phyloP scores from a whole-genome alignment of 2,113 vertebrate genomes.

The Nettapus auritus region DNA sequence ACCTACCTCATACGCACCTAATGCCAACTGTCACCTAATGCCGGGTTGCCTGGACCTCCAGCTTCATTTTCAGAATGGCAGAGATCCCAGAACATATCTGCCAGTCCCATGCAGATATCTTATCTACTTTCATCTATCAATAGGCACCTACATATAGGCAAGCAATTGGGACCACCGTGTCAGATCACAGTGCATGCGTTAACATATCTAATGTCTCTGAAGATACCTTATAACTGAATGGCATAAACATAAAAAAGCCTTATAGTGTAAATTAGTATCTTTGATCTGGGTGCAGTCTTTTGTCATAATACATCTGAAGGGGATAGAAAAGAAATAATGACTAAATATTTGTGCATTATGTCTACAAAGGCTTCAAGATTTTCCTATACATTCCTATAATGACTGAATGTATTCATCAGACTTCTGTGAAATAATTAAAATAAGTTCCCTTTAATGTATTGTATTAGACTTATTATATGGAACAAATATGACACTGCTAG shows the following conservation, averaged over 20 bases:
- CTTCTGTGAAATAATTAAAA: neutral
- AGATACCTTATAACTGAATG: neutral
- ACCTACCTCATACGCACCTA: fast-evolving
- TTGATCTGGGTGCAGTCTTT: neutral
- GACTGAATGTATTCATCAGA: neutral
- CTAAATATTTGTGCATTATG: neutral
- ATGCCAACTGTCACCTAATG: neutral
- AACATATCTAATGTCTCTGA: neutral
- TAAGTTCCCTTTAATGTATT: neutral
- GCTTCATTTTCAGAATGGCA: neutral
- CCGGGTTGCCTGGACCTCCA: neutral
- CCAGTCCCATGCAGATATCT: neutral
- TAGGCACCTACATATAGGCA: neutral
- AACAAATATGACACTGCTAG: conserved; percentile 21
- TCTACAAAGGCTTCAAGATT: neutral
- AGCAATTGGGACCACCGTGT: neutral
- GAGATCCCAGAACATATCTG: neutral
- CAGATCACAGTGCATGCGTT: neutral
- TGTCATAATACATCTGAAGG: neutral
- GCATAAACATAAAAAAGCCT: neutral
- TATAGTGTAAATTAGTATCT: neutral
- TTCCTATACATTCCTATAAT: neutral
- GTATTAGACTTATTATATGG: neutral
- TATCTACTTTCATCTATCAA: neutral
- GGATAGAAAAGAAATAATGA: neutral